phyloP scores from a whole-genome alignment of 1,140 invertebrate species.

The Brachionus sp. region DNA sequence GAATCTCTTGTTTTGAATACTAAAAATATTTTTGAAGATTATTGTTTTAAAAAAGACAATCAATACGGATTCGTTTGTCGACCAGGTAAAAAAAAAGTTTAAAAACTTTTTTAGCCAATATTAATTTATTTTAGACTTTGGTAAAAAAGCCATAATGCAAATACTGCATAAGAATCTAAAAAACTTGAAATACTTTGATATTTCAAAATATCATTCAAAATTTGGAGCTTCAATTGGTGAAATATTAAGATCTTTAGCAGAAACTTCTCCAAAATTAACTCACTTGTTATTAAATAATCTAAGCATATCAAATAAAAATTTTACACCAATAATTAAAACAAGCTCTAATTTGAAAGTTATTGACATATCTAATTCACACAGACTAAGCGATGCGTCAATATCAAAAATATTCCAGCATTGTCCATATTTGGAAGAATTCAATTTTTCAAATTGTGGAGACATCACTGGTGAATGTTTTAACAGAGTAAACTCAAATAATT shows the following conservation, averaged over 20 bases:
- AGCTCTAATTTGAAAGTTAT: neutral
- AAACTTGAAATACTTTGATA: slow-evolving; percentile 42
- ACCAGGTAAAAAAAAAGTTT: slow-evolving; percentile 15
- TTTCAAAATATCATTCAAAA: neutral
- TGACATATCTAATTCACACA: neutral
- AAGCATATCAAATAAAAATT: neutral
- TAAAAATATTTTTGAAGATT: slow-evolving; percentile 4
- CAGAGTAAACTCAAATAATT: neutral
- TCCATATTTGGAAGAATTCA: neutral
- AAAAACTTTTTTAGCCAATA: neutral
- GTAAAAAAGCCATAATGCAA: neutral
- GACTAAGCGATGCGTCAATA: slow-evolving; percentile 16
- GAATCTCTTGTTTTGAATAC: neutral
- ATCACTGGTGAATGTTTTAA: slow-evolving; percentile 10
- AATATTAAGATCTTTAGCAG: neutral
- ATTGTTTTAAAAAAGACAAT: neutral
- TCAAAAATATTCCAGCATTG: slow-evolving; percentile 38
- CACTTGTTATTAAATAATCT: neutral
- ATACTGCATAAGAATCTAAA: slow-evolving; percentile 6
- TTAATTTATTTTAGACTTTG: neutral
- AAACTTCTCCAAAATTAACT: neutral
- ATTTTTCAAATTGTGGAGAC: neutral
- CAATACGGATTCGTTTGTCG: neutral
- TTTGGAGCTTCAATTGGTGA: neutral
- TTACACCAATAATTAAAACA: slow-evolving; percentile 15